These are phyloP conservation scores for Myocastor coypus DNA, from an alignment of 2,113 vertebrate species.

Conservation along the genomic window DNA sequence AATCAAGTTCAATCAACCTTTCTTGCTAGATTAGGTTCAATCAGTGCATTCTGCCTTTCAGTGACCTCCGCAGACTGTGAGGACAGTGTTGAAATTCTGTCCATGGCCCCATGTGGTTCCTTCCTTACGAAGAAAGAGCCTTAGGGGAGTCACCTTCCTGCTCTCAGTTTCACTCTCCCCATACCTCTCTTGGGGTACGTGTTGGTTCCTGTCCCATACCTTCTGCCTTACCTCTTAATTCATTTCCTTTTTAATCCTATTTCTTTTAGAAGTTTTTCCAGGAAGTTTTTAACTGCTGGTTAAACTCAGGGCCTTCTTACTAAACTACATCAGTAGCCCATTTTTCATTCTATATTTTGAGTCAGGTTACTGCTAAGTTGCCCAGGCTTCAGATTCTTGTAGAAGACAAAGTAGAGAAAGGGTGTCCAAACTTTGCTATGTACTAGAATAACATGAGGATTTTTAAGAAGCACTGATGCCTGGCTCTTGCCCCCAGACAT, in stretches of 20 bases:
- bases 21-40: background rate
- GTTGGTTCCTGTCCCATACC: background rate
- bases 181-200: background rate
- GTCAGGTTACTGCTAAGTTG: background rate
- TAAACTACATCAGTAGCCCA: background rate
- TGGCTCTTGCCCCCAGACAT: background rate
- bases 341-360: background rate
- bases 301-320: background rate
- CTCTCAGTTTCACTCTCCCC: background rate
- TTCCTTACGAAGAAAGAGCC: background rate
- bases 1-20: background rate
- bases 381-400: background rate
- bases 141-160: background rate
- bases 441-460: background rate
- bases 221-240: background rate
- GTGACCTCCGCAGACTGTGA: background rate
- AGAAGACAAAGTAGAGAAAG: background rate
- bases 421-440: background rate
- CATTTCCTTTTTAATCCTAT: background rate
- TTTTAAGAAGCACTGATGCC: background rate
- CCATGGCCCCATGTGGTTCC: accelerated
- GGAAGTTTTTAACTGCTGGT: background rate
- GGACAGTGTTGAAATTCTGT: background rate
- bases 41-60: background rate
- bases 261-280: background rate